A percentile compares a stretch with the other conserved stretches of the same genome.
phyloP scores from a whole-genome alignment of 1,140 invertebrate species.

The Diorhabda sublineata region DNA sequence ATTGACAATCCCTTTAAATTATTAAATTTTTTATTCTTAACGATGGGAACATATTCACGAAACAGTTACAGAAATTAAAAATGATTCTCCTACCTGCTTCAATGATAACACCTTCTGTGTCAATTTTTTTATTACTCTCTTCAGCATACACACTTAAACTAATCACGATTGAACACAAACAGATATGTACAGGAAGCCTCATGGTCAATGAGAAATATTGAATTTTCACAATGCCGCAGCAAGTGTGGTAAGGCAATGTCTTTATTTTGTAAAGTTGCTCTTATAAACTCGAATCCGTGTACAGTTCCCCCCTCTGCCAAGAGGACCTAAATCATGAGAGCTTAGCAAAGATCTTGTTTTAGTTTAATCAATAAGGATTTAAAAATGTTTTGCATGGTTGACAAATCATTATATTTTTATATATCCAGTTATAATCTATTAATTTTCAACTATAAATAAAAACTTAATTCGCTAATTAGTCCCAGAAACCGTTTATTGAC shows the following conservation, averaged over 20 bases:
- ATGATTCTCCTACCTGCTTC: constrained; percentile 27
- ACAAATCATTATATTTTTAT: no score
- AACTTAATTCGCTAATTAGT: no score
- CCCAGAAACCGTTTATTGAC: no score
- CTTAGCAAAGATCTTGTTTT: constrained; percentile 23
- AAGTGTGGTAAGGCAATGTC: constrained; percentile 32
- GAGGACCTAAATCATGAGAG: constrained; percentile 30
- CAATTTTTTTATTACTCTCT: constrained; percentile 11
- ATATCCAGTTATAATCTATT: no score
- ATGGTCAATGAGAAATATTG: constrained; percentile 24
- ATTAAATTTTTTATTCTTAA: background rate
- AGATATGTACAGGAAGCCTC: constrained; percentile 26
- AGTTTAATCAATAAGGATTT: constrained; percentile 6
- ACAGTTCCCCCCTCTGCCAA: constrained; percentile 32
- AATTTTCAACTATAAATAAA: no score
- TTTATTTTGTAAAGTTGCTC: constrained; percentile 39
- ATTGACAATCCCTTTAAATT: no score
- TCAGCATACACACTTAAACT: constrained; percentile 16
- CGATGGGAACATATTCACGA: background rate
- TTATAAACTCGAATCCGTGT: constrained; percentile 35
- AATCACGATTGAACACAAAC: constrained; percentile 31
- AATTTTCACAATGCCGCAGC: constrained; percentile 24
- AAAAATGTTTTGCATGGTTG: background rate
- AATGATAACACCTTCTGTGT: constrained; percentile 27
- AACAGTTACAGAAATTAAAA: constrained; percentile 3